phyloP scores from a whole-genome alignment of 2,888 invertebrate genomes.

The Aelia acuminata region DNA sequence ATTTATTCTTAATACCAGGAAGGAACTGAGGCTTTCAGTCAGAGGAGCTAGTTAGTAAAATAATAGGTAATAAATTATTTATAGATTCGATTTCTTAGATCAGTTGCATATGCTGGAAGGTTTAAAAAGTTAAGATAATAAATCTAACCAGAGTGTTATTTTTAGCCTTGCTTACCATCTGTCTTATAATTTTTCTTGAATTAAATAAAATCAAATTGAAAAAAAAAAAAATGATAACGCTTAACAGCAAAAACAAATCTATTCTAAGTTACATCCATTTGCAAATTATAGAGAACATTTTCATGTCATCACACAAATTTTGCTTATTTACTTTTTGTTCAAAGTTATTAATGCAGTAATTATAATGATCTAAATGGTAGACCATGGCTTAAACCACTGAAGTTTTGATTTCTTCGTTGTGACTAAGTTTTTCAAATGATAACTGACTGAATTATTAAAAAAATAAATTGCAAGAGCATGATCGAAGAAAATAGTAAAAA shows the following conservation, averaged over 20 bases:
- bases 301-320: neutral
- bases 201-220: neutral
- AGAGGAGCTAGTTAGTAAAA: neutral
- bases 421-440: no score
- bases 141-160: neutral
- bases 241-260: neutral
- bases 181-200: neutral
- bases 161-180: neutral
- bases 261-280: neutral
- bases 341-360: neutral
- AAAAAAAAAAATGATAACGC: neutral
- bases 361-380: neutral
- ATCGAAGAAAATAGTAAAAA: neutral
- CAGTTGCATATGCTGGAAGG: neutral
- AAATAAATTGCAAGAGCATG: neutral
- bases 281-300: neutral
- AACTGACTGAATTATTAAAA: neutral
- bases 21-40: no score
- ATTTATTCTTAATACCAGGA: no score
- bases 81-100: neutral
- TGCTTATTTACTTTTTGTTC: neutral
- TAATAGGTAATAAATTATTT: neutral
- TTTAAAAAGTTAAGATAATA: neutral
- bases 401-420: neutral
- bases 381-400: neutral